These are phyloP conservation scores for Todus mexicanus DNA, from an alignment of 2,797 vertebrate species.

Conservation along the genomic window DNA sequence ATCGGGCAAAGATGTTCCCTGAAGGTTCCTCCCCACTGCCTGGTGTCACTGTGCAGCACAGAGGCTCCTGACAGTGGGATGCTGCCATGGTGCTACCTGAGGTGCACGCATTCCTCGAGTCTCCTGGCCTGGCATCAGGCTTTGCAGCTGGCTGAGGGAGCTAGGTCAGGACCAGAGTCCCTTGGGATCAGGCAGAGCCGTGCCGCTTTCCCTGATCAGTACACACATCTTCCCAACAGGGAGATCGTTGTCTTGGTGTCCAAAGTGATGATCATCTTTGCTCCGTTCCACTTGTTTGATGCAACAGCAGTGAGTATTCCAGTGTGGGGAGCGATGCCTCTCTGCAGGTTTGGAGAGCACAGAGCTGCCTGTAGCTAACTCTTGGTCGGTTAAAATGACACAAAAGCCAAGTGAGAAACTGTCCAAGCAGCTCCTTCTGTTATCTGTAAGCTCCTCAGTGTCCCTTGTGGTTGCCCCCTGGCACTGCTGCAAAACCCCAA, in stretches of 20 bases:
- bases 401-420: neutral
- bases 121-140: neutral
- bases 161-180: neutral
- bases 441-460: neutral
- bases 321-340: accelerated
- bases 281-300: constrained; percentile 70
- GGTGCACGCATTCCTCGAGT: neutral
- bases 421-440: neutral
- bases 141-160: neutral
- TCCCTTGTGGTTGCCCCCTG: neutral
- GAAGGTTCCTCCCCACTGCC: neutral
- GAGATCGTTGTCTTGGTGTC: constrained; percentile 69
- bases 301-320: constrained; percentile 72
- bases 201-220: neutral
- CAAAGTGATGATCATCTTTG: constrained; percentile 69
- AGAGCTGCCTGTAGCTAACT: neutral
- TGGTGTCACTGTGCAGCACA: neutral
- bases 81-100: neutral
- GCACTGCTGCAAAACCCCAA: neutral
- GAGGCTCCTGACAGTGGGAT: neutral
- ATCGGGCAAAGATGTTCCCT: neutral
- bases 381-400: neutral
- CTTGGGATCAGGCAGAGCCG: neutral
- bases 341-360: neutral
- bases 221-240: constrained; percentile 26